Evolutionary conservation across 1,140 invertebrate genomes (phyloP).

Genomic region (Cherax quadricarinatus): DNA sequence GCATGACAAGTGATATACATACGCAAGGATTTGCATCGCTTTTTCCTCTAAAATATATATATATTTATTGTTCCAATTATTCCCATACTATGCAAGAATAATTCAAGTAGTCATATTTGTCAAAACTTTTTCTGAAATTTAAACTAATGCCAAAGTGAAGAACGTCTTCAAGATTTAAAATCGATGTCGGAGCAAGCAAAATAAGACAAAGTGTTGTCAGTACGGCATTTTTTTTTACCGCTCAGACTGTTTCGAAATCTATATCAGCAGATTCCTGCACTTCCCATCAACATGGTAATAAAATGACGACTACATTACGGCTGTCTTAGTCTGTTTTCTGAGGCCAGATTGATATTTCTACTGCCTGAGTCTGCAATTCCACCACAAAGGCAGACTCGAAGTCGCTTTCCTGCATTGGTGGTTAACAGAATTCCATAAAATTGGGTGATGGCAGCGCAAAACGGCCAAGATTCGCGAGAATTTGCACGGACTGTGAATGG

Average conservation of each 20-base stretch:
- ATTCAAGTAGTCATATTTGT: background rate
- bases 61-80: background rate
- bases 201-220: constrained; percentile 30
- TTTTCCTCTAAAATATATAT: background rate
- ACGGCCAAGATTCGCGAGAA: constrained; percentile 59
- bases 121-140: background rate
- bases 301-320: background rate
- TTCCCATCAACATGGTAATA: background rate
- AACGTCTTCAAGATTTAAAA: constrained; percentile 39
- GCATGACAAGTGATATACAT: constrained; percentile 21
- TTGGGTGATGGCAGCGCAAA: constrained; percentile 39
- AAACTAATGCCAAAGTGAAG: background rate
- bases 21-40: background rate
- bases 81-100: background rate
- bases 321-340: background rate
- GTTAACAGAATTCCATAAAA: constrained; percentile 59
- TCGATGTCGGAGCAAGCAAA: constrained; percentile 56
- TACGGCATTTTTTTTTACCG: constrained; percentile 3
- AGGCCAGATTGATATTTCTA: constrained; percentile 26
- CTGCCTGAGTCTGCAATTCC: constrained; percentile 40
- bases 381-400: constrained; percentile 48
- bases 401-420: constrained; percentile 68
- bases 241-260: background rate
- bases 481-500: constrained; percentile 55
- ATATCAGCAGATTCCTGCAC: background rate